Evolutionary conservation across 1,140 invertebrate genomes (phyloP), one percentile per base, ranked within the genome.

Genomic region (Drosophila elegans): DNA sequence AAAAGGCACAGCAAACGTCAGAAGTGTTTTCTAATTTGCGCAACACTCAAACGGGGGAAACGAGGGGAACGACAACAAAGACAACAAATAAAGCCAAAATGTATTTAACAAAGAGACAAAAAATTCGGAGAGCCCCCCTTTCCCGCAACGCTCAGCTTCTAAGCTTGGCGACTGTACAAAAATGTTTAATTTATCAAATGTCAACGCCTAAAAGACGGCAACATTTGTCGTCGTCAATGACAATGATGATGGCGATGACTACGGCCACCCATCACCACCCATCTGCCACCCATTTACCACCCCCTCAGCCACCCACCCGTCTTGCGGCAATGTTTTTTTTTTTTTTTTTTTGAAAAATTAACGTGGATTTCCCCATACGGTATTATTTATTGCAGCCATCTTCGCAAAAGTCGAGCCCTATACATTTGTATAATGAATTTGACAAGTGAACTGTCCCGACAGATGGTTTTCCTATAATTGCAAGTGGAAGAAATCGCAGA

Each of bases 131-230:
- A 45, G 9, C 13, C 10, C 32, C n/a, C 53, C 3, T 12, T 1
- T 1, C 21, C 4, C n/a, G n/a, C 7, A 51, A 9, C 6, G 42
- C 42, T 48, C 41, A 54, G 38, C 59, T 42, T 56, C 34, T 71
- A 62, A 78, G 63, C 57, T 56, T 42, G 52, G 57, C 51, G 54
- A 56, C 59, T 59, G 67, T 68, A 69, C 82, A 88, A 88, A 88
- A 86, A 86, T 86, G 83, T 86, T 86, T 86, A 86, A 86, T 86
- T 86, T 86, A 86, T 86, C 82, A 86, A 86, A 88, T 86, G 82
- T 86, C 82, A 86, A 88, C 82, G 82, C 82, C 82, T 88, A 88
- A 86, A 82, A 86, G 82, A 84, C 83, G 82, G 83, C 83, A 86
- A 88, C 82, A 86, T 86, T 86, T 86, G 82, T 86, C 83, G 82